Evolutionary conservation across 2,113 vertebrate genomes (phyloP).

Genomic region (Hippopotamus amphibius): DNA sequence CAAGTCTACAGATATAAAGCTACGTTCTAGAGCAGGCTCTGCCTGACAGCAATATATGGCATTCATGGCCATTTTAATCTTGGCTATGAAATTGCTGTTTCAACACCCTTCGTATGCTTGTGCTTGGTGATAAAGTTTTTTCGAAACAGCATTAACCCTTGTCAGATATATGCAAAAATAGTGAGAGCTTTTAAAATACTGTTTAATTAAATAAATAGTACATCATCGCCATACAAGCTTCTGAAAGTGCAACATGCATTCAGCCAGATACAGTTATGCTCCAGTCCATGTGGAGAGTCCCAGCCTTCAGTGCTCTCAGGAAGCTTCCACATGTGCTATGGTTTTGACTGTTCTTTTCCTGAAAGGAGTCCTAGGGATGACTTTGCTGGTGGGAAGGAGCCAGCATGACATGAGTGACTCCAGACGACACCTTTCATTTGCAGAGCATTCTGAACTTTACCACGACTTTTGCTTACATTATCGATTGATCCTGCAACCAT

Average conservation of each 20-base stretch:
- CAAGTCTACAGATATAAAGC: background rate
- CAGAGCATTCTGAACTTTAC: constrained; percentile 15
- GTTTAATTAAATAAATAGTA: constrained; percentile 10
- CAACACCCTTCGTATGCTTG: background rate
- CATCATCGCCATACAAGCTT: background rate
- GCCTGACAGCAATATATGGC: background rate
- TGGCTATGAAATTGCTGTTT: background rate
- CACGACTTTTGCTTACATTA: background rate
- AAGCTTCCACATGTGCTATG: background rate
- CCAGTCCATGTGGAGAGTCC: background rate
- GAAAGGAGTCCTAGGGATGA: background rate
- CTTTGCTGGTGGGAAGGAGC: background rate
- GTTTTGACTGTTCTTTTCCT: background rate
- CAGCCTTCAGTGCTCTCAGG: background rate
- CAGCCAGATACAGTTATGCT: background rate
- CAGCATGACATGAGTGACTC: background rate
- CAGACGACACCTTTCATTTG: background rate
- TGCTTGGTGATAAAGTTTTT: background rate
- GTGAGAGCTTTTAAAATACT: background rate
- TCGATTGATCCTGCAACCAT: background rate
- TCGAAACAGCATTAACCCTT: background rate
- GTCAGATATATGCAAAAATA: background rate
- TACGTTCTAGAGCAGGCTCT: background rate
- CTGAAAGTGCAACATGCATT: background rate
- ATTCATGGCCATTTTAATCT: background rate